Conservation (phyloP, 2,797 vertebrate genomes). For the Ataeniobius toweri region DNA sequence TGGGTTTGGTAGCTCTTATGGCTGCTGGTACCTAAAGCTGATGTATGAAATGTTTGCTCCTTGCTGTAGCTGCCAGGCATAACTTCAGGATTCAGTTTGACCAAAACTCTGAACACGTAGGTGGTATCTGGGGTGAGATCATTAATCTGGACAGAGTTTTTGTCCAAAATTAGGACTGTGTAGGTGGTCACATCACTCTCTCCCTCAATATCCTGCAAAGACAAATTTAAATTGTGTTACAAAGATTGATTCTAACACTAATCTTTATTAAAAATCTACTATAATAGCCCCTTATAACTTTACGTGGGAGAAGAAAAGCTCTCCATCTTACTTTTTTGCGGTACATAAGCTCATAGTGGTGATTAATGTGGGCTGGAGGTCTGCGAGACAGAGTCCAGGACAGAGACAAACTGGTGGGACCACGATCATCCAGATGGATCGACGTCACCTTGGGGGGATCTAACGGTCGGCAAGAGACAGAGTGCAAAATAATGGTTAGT, state of each 20-base stretch:
- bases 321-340: constrained; percentile 85
- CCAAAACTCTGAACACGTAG: constrained; percentile 92
- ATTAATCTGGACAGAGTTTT: constrained; percentile 83
- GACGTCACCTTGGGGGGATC: constrained; percentile 91
- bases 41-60: constrained; percentile 89
- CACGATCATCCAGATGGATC: constrained; percentile 85
- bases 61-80: constrained; percentile 84
- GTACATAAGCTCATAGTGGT: constrained; percentile 95
- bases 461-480: constrained; percentile 65
- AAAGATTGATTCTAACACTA: not conserved
- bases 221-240: constrained; percentile 2
- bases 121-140: constrained; percentile 86
- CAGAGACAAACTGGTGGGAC: constrained; percentile 86
- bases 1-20: not conserved
- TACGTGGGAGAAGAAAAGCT: constrained; percentile 9
- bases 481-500: constrained; percentile 67
- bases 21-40: constrained; percentile 72
- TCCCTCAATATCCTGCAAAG: constrained; percentile 67
- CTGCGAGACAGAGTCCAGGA: constrained; percentile 89
- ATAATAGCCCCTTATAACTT: not conserved
- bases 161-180: constrained; percentile 89
- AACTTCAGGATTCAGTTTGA: constrained; percentile 82
- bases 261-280: not conserved
- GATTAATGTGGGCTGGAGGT: constrained; percentile 85
- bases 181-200: constrained; percentile 90